Percentiles rank a stretch among this genome's conserved stretches.
These are phyloP conservation scores for Xanthia togata DNA, from an alignment of 2,888 invertebrate genomes.

Conservation along the genomic window DNA sequence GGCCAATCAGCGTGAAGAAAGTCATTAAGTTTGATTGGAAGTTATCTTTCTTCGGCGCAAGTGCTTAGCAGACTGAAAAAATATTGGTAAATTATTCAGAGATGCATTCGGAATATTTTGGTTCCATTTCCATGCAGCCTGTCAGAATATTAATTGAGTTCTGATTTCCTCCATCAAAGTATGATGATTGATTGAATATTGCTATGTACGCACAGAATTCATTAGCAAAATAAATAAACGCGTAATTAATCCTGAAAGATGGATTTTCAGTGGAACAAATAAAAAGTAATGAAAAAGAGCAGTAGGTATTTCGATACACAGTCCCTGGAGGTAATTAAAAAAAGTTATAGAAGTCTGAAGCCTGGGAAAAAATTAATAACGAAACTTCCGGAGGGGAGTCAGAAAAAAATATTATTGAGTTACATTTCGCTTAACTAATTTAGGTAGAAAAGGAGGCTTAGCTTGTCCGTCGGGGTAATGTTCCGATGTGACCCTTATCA, in stretches of 20 bases:
- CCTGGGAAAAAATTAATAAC: slow-evolving; percentile 52
- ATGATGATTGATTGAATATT: slow-evolving; percentile 41
- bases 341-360: slow-evolving; percentile 58
- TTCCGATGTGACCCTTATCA: slow-evolving; percentile 80
- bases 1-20: slow-evolving; percentile 76
- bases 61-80: slow-evolving; percentile 56
- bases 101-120: slow-evolving; percentile 44
- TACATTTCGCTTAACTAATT: slow-evolving; percentile 66
- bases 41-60: slow-evolving; percentile 57
- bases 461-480: slow-evolving; percentile 70
- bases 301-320: slow-evolving; percentile 46
- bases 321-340: slow-evolving; percentile 58
- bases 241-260: slow-evolving; percentile 49
- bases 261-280: slow-evolving; percentile 38
- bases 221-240: slow-evolving; percentile 46
- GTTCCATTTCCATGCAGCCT: slow-evolving; percentile 19
- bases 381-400: slow-evolving; percentile 49
- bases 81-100: slow-evolving; percentile 49
- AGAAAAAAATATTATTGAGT: slow-evolving; percentile 55
- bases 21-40: slow-evolving; percentile 74
- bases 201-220: slow-evolving; percentile 26
- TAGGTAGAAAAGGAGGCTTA: slow-evolving; percentile 67
- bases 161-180: slow-evolving; percentile 23
- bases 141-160: slow-evolving; percentile 39
- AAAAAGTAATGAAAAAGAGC: slow-evolving; percentile 45